A percentile compares a stretch with the other conserved stretches of the same genome.
These are phyloP conservation scores for Diceros bicornis DNA, from an alignment of 2,797 vertebrate genomes.

Conservation along the genomic window DNA sequence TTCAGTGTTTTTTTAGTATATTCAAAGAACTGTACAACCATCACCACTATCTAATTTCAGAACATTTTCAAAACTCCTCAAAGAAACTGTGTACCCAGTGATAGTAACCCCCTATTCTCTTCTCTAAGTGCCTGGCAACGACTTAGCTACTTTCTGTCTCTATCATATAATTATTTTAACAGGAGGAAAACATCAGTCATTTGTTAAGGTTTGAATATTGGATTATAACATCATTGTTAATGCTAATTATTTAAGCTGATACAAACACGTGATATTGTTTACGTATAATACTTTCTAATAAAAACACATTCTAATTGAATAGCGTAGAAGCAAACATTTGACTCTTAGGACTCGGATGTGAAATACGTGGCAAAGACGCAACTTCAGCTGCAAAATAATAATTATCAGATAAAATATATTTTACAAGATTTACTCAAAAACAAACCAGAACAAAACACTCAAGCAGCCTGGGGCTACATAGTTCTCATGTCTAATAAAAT, in stretches of 20 bases:
- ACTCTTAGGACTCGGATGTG: neutral
- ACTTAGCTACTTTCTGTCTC: neutral
- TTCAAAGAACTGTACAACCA: neutral
- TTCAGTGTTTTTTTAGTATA: neutral
- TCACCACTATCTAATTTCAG: neutral
- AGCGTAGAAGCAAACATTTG: neutral
- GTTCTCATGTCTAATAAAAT: slow-evolving; percentile 25
- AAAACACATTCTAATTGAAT: slow-evolving; percentile 53
- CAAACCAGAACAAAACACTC: slow-evolving; percentile 10
- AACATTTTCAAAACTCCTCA: neutral
- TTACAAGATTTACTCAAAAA: slow-evolving; percentile 31
- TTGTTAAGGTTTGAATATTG: slow-evolving; percentile 47
- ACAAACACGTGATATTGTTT: neutral
- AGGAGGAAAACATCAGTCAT: neutral
- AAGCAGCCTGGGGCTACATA: neutral
- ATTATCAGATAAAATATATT: slow-evolving; percentile 6
- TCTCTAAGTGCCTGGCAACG: neutral
- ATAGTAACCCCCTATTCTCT: neutral
- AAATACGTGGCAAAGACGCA: neutral
- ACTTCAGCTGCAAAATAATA: slow-evolving; percentile 22
- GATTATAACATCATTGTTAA: neutral
- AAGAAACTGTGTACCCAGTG: neutral
- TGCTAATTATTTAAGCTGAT: slow-evolving; percentile 44
- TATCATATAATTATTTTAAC: slow-evolving; percentile 15
- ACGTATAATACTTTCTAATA: neutral